Base-by-base conservation (phyloP, 2,888 invertebrate genomes). In the Zele albiditarsus region DNA sequence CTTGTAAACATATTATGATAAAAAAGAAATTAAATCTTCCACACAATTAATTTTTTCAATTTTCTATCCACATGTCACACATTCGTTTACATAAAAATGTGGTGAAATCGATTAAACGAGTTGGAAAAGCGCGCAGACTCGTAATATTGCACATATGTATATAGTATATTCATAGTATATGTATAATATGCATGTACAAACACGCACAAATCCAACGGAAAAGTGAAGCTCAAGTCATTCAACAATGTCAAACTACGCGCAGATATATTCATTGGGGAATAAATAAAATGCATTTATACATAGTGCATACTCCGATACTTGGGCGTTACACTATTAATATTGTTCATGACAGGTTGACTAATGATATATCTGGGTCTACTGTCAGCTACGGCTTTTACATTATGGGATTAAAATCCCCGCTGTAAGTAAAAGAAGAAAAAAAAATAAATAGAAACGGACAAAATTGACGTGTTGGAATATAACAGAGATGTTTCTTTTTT, bases 281-380 rank as follows among this genome's bases (percentile, higher is more conserved):
- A 87, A 88, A 88, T 88, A 85, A 87, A 89, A 89, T 87, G 87
- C 86, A 88, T 87, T 87, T 87, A 82, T 86, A 86, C 83, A 79
- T 82, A 84, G 84, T 85, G 85, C 84, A 85, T 84, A 86, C 82
- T 84, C 85, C 83, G 86, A 86, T 86, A 86, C 84, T 83, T 78
- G 82, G 80, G 80, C 80, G 70, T 73, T 78, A 77, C 70, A 86
- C 89, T 89, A 89, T 89, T 89, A 89, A 89, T 89, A 89, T 86
- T 82, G 82, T 80, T 87, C 20, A 89, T 88, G 89, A 89, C 89
- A 88, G 88, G 46, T 88, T 89, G 89, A 89, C 88, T 89, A 89
- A 89, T 89, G 89, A 88, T 86, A 80, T 20, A 53, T 20, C 20
- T 53, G 82, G 78, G 84, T 85, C 82, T 67, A 73, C 74, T 71